These are phyloP conservation scores for Formica exsecta DNA, from an alignment of 1,140 invertebrate genomes.

Conservation along the genomic window DNA sequence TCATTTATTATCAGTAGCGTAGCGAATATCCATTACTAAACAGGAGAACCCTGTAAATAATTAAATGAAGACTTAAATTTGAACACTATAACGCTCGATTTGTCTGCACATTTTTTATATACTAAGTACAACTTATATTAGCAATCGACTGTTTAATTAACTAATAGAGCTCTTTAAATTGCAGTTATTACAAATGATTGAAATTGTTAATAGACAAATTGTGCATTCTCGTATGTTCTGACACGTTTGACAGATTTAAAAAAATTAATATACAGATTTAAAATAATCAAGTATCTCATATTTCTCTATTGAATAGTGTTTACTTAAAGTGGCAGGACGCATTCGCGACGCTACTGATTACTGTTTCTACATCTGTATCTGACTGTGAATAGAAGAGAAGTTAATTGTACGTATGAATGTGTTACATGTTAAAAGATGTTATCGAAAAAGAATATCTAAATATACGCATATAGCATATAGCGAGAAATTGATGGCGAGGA, in stretches of 20 bases:
- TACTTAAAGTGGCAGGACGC: not conserved
- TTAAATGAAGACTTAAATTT: not conserved
- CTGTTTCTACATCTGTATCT: conserved; percentile 38
- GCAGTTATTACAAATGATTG: not conserved
- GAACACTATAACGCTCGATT: not conserved
- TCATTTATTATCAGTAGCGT: conserved; percentile 54
- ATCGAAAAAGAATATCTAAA: conserved; percentile 60
- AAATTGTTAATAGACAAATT: not conserved
- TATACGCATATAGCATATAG: conserved; percentile 31
- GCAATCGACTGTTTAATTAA: not conserved
- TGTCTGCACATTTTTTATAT: not conserved
- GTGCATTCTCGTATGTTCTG: not conserved
- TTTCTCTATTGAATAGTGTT: not conserved
- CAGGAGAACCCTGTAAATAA: not conserved
- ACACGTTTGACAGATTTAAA: not conserved
- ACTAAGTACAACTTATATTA: conserved; percentile 7
- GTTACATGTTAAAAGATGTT: conserved; percentile 70
- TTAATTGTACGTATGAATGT: conserved; percentile 69
- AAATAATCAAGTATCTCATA: not conserved
- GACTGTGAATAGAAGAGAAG: conserved; percentile 59
- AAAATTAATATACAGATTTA: not conserved
- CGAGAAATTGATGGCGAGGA: conserved; percentile 38
- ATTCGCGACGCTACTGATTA: conserved; percentile 36
- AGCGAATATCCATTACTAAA: conserved; percentile 18
- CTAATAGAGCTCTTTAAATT: conserved; percentile 2